phyloP scores from a whole-genome alignment of 2,797 vertebrate genomes.

The Meriones psammophilus region DNA sequence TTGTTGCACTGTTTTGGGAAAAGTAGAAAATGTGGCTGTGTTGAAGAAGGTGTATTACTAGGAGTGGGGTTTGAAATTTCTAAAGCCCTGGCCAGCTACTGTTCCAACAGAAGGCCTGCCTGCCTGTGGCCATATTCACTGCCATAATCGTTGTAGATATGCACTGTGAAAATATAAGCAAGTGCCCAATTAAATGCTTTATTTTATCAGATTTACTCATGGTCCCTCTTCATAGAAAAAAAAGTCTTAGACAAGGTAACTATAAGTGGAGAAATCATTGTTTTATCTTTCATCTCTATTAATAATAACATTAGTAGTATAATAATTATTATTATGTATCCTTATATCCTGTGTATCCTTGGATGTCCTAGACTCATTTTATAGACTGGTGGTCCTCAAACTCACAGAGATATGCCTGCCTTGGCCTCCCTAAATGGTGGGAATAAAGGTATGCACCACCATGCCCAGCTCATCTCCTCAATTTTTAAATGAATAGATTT shows the following conservation, averaged over 20 bases:
- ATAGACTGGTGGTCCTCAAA: too few species aligned
- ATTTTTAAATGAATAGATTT: not conserved
- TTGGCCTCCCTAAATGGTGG: too few species aligned
- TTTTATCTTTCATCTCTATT: not conserved
- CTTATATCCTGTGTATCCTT: too few species aligned
- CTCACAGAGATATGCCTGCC: too few species aligned
- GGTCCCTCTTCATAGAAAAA: not conserved
- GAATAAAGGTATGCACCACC: too few species aligned
- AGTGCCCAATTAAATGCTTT: too few species aligned
- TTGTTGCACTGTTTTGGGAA: not conserved
- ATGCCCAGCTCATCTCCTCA: not conserved
- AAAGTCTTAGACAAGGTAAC: too few species aligned
- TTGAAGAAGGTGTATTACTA: not conserved
- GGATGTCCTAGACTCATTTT: too few species aligned
- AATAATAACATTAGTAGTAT: too few species aligned
- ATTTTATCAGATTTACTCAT: not conserved
- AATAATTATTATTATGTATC: too few species aligned
- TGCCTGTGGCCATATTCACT: not conserved
- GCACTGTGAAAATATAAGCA: not conserved
- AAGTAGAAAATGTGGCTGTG: not conserved
- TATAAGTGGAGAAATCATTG: not conserved
- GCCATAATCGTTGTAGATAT: not conserved
- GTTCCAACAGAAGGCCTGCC: not conserved
- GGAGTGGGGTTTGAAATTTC: too few species aligned
- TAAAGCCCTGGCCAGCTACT: not conserved